phyloP scores from a whole-genome alignment of 2,113 vertebrate species.

The Balaeniceps rex region DNA sequence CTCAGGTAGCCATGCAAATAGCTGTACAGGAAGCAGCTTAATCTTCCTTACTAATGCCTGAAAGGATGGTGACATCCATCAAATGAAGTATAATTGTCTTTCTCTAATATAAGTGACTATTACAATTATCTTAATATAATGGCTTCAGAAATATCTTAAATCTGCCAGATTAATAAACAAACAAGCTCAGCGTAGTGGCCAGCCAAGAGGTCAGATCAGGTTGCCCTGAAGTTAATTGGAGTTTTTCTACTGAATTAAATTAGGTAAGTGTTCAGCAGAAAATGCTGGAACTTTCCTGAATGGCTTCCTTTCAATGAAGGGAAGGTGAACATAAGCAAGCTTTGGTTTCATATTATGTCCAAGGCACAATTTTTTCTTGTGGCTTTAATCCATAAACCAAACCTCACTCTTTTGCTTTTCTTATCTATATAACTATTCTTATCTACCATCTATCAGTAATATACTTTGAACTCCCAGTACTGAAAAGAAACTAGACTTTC shows the following conservation, averaged over 20 bases:
- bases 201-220: constrained; percentile 1
- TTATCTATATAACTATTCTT: neutral
- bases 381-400: neutral
- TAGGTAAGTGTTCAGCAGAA: constrained; percentile 12
- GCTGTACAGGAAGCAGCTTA: constrained; percentile 37
- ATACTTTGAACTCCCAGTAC: neutral
- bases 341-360: neutral
- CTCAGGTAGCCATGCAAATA: constrained; percentile 25
- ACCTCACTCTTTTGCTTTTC: neutral
- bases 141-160: constrained; percentile 14
- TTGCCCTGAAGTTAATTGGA: constrained; percentile 51
- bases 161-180: constrained; percentile 53
- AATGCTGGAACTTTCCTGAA: constrained; percentile 16
- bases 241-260: constrained; percentile 56
- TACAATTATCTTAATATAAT: constrained; percentile 22
- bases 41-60: constrained; percentile 13
- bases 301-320: neutral
- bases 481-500: neutral
- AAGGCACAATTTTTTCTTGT: neutral
- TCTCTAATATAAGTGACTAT: constrained; percentile 10
- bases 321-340: neutral
- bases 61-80: constrained; percentile 23
- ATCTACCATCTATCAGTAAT: neutral
- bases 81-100: constrained; percentile 3
- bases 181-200: constrained; percentile 15